These are phyloP conservation scores for Aplodontia rufa DNA, from an alignment of 2,113 vertebrate species.

Conservation along the genomic window DNA sequence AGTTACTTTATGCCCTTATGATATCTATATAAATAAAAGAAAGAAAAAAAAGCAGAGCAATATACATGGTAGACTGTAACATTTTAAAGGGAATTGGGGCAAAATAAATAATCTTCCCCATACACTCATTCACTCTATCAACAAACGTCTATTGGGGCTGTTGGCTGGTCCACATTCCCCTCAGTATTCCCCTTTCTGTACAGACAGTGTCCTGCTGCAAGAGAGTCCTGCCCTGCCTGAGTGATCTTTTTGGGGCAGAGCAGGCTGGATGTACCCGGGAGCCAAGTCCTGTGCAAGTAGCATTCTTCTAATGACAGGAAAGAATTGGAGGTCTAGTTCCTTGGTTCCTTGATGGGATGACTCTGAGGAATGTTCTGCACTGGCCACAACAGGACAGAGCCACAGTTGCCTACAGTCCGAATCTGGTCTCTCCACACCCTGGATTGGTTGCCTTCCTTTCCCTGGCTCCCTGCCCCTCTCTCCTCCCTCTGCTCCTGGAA, in stretches of 20 bases:
- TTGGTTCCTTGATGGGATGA: rapidly evolving
- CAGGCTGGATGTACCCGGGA: neutral
- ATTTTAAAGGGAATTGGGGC: neutral
- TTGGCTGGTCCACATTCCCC: neutral
- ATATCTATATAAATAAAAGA: neutral
- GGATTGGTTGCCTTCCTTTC: neutral
- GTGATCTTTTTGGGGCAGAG: neutral
- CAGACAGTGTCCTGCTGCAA: rapidly evolving
- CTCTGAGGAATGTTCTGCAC: neutral
- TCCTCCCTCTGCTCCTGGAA: neutral
- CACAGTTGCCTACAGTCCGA: neutral
- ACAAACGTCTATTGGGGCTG: neutral
- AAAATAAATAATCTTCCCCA: neutral
- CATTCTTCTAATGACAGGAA: neutral
- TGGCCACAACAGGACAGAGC: neutral
- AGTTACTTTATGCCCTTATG: neutral
- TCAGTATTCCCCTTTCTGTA: neutral
- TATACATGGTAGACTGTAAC: neutral
- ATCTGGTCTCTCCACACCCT: neutral
- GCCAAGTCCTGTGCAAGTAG: neutral
- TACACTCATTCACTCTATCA: neutral
- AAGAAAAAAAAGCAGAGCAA: neutral
- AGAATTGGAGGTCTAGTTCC: neutral
- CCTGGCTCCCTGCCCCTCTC: neutral
- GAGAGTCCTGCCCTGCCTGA: too few species aligned